Percentiles rank a stretch among this genome's conserved stretches.
phyloP scores from a whole-genome alignment of 1,140 invertebrate genomes.

The Conopomorpha cramerella region DNA sequence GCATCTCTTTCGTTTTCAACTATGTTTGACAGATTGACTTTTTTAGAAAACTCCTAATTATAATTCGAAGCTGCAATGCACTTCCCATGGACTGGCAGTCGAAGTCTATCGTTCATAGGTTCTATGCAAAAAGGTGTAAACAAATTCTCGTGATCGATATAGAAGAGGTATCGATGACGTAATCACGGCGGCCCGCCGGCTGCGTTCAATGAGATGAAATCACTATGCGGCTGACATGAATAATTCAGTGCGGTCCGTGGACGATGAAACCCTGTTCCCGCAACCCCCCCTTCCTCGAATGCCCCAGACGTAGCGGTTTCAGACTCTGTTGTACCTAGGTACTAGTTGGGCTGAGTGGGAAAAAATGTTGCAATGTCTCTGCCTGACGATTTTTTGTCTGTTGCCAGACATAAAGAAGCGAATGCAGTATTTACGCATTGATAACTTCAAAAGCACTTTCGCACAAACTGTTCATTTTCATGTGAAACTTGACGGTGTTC shows the following conservation, averaged over 20 bases:
- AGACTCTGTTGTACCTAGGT: background rate
- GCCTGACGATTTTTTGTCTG: background rate
- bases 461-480: no score
- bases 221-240: constrained; percentile 54
- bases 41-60: no score
- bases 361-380: background rate
- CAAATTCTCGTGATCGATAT: constrained; percentile 8
- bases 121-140: constrained; percentile 21
- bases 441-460: no score
- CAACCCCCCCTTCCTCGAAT: constrained; percentile 9
- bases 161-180: constrained; percentile 44
- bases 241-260: constrained; percentile 51
- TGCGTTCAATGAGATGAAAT: constrained; percentile 55
- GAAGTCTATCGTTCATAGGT: constrained; percentile 12
- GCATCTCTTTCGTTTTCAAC: background rate
- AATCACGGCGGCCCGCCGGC: constrained; percentile 41
- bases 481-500: no score
- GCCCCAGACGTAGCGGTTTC: background rate
- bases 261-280: no score
- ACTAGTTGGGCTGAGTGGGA: background rate
- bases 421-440: no score
- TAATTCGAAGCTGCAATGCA: background rate
- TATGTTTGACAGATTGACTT: background rate
- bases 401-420: background rate
- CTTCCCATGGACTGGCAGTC: background rate